Evolutionary conservation across 2,113 vertebrate species (phyloP), one percentile per base, ranked within the genome.

Genomic region (Lophotis ruficrista): DNA sequence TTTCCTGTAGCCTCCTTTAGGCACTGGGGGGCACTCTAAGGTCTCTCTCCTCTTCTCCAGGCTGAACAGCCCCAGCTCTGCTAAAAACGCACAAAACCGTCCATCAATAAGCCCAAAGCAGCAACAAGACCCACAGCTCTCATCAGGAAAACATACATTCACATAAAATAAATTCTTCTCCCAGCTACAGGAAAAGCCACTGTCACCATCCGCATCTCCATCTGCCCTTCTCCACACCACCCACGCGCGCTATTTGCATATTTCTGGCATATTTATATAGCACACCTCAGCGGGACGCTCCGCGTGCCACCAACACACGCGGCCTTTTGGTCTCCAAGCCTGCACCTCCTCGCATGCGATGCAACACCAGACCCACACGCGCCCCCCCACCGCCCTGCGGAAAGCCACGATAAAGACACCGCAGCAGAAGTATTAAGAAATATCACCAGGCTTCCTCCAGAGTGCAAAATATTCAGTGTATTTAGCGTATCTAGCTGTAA

Each of bases 71-170:
- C 41, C 41, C 41, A 43, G 14, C 41, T 43, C 45, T 11, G 20
- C 45, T 60, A 60, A 77, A 35, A 2, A 1, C 1, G 9, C 45
- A 24, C 13, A 10, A 51, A 58, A 10, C 6, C 0, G 4, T 7
- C 37, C 56, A 5, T 3, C 4, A 1, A 21, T 7, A 18, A 61
- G 38, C 21, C 19, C 28, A 15, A 54, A 33, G 14, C 28, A 9
- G 28, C 22, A 21, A 31, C 11, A 2, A 54, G 65, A 38, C 56
- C 61, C 85, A 22, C 56, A 47, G 38, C 23, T 47, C 56, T 62
- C 73, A 15, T 12, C 65, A 15, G n/a, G n/a, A 43, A 24, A 16
- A 70, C 19, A 3, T 12, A 23, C 7, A 37, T 54, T 24, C 48
- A 15, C 7, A 6, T 5, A 47, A 87, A 62, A 33, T 23, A n/a